phyloP scores from a whole-genome alignment of 1,140 invertebrate species.

The Colletes latitarsis region DNA sequence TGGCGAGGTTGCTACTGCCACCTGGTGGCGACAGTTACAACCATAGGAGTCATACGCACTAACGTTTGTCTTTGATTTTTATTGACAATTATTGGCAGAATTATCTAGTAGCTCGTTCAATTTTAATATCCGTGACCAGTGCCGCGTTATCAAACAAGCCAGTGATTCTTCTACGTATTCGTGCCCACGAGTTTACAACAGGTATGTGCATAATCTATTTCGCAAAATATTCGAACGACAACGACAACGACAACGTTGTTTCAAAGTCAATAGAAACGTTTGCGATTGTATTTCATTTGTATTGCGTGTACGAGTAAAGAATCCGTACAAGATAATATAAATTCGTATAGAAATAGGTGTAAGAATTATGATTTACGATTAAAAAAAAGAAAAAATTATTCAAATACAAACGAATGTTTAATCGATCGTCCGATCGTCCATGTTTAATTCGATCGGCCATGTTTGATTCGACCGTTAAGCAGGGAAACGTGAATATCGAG shows the following conservation, averaged over 20 bases:
- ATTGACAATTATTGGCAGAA: neutral
- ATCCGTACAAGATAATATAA: neutral
- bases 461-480: neutral
- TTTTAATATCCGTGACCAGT: too few relatives aligned
- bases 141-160: too few relatives aligned
- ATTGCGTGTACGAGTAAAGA: neutral
- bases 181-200: too few relatives aligned
- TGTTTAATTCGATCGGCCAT: neutral
- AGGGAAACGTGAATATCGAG: neutral
- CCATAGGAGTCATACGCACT: neutral
- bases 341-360: neutral
- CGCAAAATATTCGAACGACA: too few relatives aligned
- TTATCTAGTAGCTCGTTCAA: too few relatives aligned
- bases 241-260: too few relatives aligned
- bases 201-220: too few relatives aligned
- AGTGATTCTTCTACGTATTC: too few relatives aligned
- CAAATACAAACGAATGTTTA: constrained; percentile 7
- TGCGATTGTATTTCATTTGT: neutral
- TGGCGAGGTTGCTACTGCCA: constrained; percentile 32
- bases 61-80: neutral
- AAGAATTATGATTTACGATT: neutral
- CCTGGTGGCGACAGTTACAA: neutral
- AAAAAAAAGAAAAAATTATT: neutral
- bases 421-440: neutral
- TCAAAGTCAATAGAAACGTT: neutral